Conservation (phyloP, 2,797 vertebrate genomes). For the Gymnodraco acuticeps region DNA sequence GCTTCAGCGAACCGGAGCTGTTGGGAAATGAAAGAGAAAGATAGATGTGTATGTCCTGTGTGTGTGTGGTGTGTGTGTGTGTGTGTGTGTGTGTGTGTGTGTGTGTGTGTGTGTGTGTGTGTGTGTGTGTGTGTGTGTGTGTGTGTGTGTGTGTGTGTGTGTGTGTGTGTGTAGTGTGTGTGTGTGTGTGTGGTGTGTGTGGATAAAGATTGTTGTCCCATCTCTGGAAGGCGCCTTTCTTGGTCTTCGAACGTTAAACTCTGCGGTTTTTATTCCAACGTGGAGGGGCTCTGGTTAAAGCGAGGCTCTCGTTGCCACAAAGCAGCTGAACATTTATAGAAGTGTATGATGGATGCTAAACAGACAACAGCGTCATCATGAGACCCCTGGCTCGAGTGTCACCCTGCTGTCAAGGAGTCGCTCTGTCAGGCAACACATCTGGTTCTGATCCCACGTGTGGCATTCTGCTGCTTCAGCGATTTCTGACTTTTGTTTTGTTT, state of each 20-base stretch:
- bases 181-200: constrained; percentile 30
- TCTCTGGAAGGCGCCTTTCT: constrained; percentile 38
- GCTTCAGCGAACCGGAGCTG: constrained; percentile 65
- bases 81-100: constrained; percentile 5
- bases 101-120: constrained; percentile 28
- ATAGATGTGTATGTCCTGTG: constrained; percentile 35
- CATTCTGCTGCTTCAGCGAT: constrained; percentile 76
- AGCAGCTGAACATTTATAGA: constrained; percentile 60
- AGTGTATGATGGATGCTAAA: constrained; percentile 68
- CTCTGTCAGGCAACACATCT: constrained; percentile 64
- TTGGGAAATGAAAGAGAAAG: constrained; percentile 74
- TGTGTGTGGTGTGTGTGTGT: background rate
- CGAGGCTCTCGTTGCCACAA: constrained; percentile 49
- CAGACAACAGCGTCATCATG: constrained; percentile 52
- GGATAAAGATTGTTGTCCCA: constrained; percentile 31
- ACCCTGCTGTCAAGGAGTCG: constrained; percentile 39
- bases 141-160: background rate
- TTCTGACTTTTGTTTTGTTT: constrained; percentile 69
- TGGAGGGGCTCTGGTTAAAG: constrained; percentile 29
- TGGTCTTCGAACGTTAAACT: constrained; percentile 18
- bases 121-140: constrained; percentile 25
- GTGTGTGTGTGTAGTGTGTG: constrained; percentile 17
- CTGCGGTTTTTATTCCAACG: constrained; percentile 47
- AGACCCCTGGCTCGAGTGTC: constrained; percentile 50
- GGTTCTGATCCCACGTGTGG: constrained; percentile 65